These are phyloP conservation scores for Hemiscyllium ocellatum DNA, from an alignment of 2,113 vertebrate genomes.

Conservation along the genomic window DNA sequence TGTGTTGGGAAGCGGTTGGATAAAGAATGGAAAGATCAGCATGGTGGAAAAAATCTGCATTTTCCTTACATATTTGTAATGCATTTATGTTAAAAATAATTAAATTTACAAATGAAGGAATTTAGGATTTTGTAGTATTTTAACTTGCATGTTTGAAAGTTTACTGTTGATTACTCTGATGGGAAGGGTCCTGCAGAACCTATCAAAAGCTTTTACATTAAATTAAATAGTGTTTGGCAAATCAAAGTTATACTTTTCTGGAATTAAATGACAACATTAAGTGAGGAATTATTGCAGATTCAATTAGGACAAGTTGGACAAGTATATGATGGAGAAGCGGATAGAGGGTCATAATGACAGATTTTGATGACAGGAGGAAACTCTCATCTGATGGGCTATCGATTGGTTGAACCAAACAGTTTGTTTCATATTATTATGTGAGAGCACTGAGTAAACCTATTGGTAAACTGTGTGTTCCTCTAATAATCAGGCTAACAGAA, in stretches of 20 bases:
- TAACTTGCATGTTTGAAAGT: no score
- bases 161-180: no score
- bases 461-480: background rate
- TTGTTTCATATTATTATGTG: background rate
- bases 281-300: background rate
- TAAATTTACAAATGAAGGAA: no score
- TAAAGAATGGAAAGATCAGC: no score
- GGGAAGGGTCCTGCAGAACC: background rate
- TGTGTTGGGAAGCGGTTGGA: no score
- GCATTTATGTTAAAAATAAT: no score
- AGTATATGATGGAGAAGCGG: background rate
- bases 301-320: background rate
- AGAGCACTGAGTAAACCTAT: background rate
- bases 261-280: background rate
- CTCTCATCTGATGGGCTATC: background rate
- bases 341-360: background rate
- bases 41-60: no score
- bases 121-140: no score
- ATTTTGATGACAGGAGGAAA: background rate
- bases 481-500: background rate
- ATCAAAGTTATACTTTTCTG: background rate
- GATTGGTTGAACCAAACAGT: no score
- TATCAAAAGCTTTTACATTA: background rate
- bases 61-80: no score
- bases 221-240: no score